phyloP scores from a whole-genome alignment of 2,797 vertebrate genomes.

The Muraenolepis orangiensis region DNA sequence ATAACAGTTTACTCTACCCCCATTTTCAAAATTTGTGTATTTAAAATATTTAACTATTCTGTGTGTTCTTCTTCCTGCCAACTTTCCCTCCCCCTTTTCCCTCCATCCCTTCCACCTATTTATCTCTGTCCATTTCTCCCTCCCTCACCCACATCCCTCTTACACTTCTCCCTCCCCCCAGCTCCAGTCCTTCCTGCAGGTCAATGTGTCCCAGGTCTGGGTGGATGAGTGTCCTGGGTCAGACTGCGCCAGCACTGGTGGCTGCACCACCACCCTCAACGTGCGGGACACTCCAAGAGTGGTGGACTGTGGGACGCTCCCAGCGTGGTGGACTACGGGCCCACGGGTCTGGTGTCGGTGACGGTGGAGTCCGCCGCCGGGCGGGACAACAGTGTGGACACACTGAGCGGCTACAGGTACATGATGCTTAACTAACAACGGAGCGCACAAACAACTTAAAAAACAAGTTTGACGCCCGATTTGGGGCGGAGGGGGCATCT shows the following conservation, averaged over 20 bases:
- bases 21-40: no score
- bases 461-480: no score
- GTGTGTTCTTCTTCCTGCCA: no score
- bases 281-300: slow-evolving; percentile 72
- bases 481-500: no score
- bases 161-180: slow-evolving; percentile 39
- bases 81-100: no score
- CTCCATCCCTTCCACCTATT: neutral
- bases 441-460: no score
- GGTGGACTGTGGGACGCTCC: no score
- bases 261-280: slow-evolving; percentile 65
- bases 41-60: no score
- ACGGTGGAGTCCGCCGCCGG: slow-evolving; percentile 63
- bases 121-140: neutral
- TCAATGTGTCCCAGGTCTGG: slow-evolving; percentile 76
- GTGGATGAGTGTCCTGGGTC: slow-evolving; percentile 77
- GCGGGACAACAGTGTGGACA: slow-evolving; percentile 80
- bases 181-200: slow-evolving; percentile 81
- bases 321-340: no score
- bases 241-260: slow-evolving; percentile 65
- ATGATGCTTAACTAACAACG: no score
- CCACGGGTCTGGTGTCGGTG: slow-evolving; percentile 76
- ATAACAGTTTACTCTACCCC: no score
- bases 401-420: slow-evolving; percentile 84
- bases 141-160: slow-evolving; percentile 11